Percentiles rank a stretch among this genome's conserved stretches.
Evolutionary conservation across 1,140 invertebrate species (phyloP).

Genomic region (Micrasema longulum): DNA sequence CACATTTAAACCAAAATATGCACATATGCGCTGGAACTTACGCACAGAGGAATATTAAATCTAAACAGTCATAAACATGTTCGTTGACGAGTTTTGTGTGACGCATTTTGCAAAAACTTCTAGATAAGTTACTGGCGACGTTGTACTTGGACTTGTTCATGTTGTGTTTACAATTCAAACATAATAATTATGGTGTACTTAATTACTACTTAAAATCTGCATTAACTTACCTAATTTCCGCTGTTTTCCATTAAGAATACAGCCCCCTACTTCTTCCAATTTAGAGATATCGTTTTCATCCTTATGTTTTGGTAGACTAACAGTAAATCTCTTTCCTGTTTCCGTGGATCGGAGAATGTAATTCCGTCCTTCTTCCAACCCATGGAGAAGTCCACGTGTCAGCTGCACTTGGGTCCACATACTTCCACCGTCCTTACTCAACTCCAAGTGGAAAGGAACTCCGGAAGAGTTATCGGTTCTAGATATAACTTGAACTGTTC

Average conservation of each 20-base stretch:
- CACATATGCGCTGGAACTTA: too few relatives aligned
- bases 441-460: conserved; percentile 62
- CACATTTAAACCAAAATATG: too few relatives aligned
- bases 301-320: conserved; percentile 58
- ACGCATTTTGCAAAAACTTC: too few relatives aligned
- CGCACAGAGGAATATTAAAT: too few relatives aligned
- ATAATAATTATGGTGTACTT: too few relatives aligned
- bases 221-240: conserved; percentile 61
- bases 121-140: too few relatives aligned
- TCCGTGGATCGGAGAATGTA: conserved; percentile 66
- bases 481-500: conserved; percentile 64
- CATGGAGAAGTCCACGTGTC: conserved; percentile 60
- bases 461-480: conserved; percentile 60
- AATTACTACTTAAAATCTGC: too few relatives aligned
- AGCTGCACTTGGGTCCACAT: conserved; percentile 61
- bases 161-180: too few relatives aligned
- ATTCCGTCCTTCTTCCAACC: conserved; percentile 63
- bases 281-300: conserved; percentile 51
- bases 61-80: too few relatives aligned
- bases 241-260: conserved; percentile 62
- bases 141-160: too few relatives aligned
- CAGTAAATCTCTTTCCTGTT: conserved; percentile 64
- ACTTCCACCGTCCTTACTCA: conserved; percentile 63
- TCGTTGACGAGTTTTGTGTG: too few relatives aligned
- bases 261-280: conserved; percentile 56